phyloP scores from a whole-genome alignment of 2,797 vertebrate species.

The Anableps anableps region DNA sequence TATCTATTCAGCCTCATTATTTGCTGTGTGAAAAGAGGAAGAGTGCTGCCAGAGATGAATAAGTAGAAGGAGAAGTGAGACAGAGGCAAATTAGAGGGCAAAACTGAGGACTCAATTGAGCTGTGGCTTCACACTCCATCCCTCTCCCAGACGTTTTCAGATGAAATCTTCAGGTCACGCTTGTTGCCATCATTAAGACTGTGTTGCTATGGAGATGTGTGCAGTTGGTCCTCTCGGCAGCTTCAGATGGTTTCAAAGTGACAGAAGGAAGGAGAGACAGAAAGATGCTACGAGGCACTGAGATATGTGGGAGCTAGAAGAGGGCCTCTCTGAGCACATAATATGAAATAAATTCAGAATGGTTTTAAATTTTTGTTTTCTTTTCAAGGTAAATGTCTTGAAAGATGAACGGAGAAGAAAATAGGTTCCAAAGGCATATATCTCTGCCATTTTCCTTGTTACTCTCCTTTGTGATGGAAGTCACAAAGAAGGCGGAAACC shows the following conservation, averaged over 20 bases:
- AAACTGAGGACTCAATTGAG: slow-evolving; percentile 75
- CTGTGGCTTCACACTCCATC: slow-evolving; percentile 71
- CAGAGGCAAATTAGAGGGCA: slow-evolving; percentile 74
- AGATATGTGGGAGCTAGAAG: slow-evolving; percentile 22
- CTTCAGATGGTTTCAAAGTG: slow-evolving; percentile 70
- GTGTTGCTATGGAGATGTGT: slow-evolving; percentile 75
- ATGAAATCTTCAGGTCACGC: slow-evolving; percentile 76
- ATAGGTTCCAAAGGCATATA: background rate
- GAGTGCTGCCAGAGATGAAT: slow-evolving; percentile 60
- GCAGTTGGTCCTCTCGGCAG: slow-evolving; percentile 63
- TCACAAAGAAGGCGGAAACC: background rate
- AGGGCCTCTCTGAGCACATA: slow-evolving; percentile 1
- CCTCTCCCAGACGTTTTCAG: slow-evolving; percentile 68
- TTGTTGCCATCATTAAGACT: slow-evolving; percentile 79
- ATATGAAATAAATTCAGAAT: slow-evolving; percentile 8
- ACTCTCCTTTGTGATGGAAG: background rate
- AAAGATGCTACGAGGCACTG: slow-evolving; percentile 29
- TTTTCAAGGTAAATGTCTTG: background rate
- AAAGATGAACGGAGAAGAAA: background rate
- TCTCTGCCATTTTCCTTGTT: background rate
- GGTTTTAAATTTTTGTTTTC: background rate
- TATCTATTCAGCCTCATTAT: slow-evolving; percentile 69
- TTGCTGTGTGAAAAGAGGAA: slow-evolving; percentile 48
- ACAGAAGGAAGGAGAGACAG: slow-evolving; percentile 40
- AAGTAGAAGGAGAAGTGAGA: slow-evolving; percentile 59